Conservation (phyloP, 2,888 invertebrate genomes). For the Aplocera efformata region DNA sequence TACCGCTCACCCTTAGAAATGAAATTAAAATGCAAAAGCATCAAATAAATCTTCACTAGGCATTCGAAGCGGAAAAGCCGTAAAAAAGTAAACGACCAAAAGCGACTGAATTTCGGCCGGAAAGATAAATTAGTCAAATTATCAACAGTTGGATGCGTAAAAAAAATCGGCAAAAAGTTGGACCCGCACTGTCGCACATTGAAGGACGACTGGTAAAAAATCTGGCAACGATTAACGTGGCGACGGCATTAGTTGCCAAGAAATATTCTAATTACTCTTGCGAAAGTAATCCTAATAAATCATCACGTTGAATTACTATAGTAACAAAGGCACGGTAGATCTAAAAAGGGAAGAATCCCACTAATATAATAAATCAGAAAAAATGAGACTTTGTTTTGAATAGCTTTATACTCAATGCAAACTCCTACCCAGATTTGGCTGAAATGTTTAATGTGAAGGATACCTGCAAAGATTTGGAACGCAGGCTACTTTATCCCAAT, state of each 20-base stretch:
- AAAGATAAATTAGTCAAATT: constrained; percentile 33
- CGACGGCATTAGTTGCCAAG: not conserved
- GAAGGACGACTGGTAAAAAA: constrained; percentile 8
- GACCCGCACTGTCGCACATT: constrained; percentile 9
- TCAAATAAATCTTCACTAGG: constrained; percentile 13
- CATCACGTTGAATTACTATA: no score
- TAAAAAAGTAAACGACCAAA: constrained; percentile 22
- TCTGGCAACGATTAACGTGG: not conserved
- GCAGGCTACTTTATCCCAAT: no score
- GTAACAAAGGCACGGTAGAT: no score
- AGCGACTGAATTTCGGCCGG: constrained; percentile 21
- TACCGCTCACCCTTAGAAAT: not conserved
- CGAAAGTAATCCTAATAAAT: no score
- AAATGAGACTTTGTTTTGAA: no score
- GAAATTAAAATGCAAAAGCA: constrained; percentile 5
- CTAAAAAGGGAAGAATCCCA: no score
- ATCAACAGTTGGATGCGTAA: constrained; percentile 28
- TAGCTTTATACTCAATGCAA: no score
- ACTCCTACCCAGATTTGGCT: no score
- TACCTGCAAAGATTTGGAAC: no score
- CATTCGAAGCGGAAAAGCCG: constrained; percentile 13
- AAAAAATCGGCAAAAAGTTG: constrained; percentile 18
- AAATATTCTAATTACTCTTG: no score
- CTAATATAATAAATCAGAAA: no score
- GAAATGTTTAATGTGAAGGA: no score